Evolutionary conservation across 2,113 vertebrate species (phyloP).

Genomic region (Neoarius graeffei): DNA sequence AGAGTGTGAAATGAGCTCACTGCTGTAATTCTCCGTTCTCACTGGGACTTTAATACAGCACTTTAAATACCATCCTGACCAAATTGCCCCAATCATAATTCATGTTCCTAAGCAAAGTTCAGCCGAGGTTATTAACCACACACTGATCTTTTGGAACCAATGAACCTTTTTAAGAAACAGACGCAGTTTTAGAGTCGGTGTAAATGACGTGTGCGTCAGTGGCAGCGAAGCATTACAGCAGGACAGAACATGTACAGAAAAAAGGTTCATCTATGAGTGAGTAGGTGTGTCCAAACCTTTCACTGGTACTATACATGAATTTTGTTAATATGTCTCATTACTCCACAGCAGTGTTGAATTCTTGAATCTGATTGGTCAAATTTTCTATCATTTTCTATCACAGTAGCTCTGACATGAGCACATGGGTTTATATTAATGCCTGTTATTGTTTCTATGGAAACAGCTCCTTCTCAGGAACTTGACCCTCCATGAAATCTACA

Average conservation of each 20-base stretch:
- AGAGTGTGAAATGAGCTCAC: neutral
- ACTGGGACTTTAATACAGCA: neutral
- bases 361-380: neutral
- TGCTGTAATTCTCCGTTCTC: neutral
- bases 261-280: neutral
- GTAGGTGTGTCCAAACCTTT: too few relatives aligned
- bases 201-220: neutral
- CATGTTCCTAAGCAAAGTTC: constrained; percentile 19
- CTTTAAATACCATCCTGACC: neutral
- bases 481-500: neutral
- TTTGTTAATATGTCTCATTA: neutral
- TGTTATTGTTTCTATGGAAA: neutral
- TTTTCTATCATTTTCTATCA: neutral
- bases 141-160: neutral
- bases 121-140: neutral
- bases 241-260: neutral
- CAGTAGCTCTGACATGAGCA: neutral
- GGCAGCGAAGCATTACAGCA: neutral
- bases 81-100: constrained; percentile 8
- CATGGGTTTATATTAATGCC: neutral
- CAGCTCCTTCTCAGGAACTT: neutral
- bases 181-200: neutral
- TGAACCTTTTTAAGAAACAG: neutral
- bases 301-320: neutral
- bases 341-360: neutral